Evolutionary conservation across 2,797 vertebrate species (phyloP).

Genomic region (Tapera naevia): DNA sequence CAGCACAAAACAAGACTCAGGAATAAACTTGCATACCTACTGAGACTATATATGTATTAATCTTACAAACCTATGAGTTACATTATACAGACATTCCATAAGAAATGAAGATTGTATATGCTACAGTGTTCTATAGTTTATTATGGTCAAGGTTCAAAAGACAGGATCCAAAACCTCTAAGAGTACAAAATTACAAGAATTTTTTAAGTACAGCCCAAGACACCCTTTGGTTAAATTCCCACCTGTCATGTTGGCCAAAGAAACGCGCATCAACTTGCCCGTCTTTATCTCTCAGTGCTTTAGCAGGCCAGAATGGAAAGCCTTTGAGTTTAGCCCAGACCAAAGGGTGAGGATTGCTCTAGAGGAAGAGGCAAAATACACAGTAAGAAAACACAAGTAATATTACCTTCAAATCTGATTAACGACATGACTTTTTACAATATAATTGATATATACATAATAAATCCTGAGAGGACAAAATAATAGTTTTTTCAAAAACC

Average conservation of each 20-base stretch:
- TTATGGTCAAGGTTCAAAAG: not conserved
- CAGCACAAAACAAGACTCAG: not conserved
- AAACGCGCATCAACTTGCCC: slow-evolving; percentile 98
- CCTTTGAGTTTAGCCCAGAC: slow-evolving; percentile 99
- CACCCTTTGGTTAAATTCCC: slow-evolving; percentile 28
- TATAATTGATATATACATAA: too few relatives aligned
- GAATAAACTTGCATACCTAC: not conserved
- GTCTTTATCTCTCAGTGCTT: slow-evolving; percentile 96
- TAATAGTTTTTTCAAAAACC: not conserved
- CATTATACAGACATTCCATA: not conserved
- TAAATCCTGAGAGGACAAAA: not conserved
- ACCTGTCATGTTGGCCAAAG: slow-evolving; percentile 99
- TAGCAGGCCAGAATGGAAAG: slow-evolving; percentile 98
- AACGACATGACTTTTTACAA: not conserved
- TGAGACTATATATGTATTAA: not conserved
- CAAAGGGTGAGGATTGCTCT: slow-evolving; percentile 97
- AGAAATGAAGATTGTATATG: not conserved
- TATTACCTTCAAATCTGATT: not conserved
- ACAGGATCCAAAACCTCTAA: not conserved
- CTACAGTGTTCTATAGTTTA: not conserved
- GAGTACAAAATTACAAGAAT: not conserved
- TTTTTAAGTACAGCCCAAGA: not conserved
- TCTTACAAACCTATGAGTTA: not conserved
- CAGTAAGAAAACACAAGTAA: slow-evolving; percentile 4
- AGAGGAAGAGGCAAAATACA: slow-evolving; percentile 68